Percentiles rank a stretch among this genome's conserved stretches.
These are phyloP conservation scores for Xenus cinereus DNA, from an alignment of 2,113 vertebrate species.

Conservation along the genomic window DNA sequence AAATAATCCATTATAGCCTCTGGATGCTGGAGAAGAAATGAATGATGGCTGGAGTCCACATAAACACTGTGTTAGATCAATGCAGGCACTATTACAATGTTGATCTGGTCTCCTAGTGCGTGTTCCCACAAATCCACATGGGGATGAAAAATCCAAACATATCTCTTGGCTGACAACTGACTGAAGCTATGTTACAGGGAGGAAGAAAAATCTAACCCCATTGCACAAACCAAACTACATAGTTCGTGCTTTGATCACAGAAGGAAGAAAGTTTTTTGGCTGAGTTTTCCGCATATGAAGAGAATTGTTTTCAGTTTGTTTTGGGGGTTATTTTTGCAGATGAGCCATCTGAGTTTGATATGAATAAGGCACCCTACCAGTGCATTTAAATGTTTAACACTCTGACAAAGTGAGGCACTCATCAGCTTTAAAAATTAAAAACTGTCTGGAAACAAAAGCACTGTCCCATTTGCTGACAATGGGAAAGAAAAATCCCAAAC, in stretches of 20 bases:
- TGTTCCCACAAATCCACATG: constrained; percentile 40
- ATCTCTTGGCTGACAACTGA: constrained; percentile 48
- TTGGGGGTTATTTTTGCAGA: constrained; percentile 20
- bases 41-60: constrained; percentile 40
- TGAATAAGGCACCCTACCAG: background rate
- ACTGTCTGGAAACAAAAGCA: background rate
- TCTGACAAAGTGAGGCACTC: background rate
- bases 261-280: constrained; percentile 15
- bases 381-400: background rate
- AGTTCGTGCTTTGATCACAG: constrained; percentile 20
- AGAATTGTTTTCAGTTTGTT: constrained; percentile 18
- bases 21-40: constrained; percentile 9
- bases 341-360: constrained; percentile 8
- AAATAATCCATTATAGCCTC: constrained; percentile 36
- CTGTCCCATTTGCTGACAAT: background rate
- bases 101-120: constrained; percentile 15
- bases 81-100: constrained; percentile 17
- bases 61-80: constrained; percentile 9
- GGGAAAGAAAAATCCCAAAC: background rate
- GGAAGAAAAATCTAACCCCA: background rate
- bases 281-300: background rate
- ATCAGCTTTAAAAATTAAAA: constrained; percentile 22
- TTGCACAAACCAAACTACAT: background rate
- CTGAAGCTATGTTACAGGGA: background rate
- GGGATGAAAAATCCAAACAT: constrained; percentile 44